Evolutionary conservation across 2,113 vertebrate genomes (phyloP).

Genomic region (Recurvirostra avosetta): DNA sequence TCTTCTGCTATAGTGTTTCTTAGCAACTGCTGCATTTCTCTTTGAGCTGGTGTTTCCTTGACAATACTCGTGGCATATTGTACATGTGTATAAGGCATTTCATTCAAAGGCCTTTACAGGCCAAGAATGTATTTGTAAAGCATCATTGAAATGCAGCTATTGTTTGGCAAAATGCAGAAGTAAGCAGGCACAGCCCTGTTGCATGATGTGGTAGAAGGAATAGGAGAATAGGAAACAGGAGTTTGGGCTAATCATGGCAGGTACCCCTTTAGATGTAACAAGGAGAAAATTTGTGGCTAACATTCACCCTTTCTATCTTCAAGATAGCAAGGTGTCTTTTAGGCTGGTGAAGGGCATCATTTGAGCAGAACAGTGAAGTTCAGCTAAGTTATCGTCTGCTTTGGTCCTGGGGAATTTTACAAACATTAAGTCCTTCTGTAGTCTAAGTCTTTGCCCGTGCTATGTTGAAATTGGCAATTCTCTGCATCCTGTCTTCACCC

Average conservation of each 20-base stretch:
- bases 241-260: background rate
- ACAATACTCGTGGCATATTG: background rate
- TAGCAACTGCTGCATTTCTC: constrained; percentile 44
- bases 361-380: background rate
- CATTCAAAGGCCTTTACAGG: background rate
- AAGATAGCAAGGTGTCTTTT: background rate
- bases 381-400: background rate
- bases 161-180: background rate
- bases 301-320: background rate
- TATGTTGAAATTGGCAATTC: background rate
- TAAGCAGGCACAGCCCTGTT: background rate
- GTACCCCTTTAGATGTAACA: background rate
- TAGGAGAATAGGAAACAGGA: background rate
- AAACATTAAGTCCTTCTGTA: background rate
- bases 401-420: background rate
- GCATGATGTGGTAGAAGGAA: background rate
- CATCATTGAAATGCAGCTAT: background rate
- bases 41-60: constrained; percentile 20
- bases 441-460: background rate
- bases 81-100: background rate
- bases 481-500: background rate
- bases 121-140: background rate
- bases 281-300: background rate
- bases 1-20: constrained; percentile 17
- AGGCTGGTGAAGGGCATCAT: background rate